Conservation (phyloP, 2,797 vertebrate genomes). For the Telmatherina bonti region DNA sequence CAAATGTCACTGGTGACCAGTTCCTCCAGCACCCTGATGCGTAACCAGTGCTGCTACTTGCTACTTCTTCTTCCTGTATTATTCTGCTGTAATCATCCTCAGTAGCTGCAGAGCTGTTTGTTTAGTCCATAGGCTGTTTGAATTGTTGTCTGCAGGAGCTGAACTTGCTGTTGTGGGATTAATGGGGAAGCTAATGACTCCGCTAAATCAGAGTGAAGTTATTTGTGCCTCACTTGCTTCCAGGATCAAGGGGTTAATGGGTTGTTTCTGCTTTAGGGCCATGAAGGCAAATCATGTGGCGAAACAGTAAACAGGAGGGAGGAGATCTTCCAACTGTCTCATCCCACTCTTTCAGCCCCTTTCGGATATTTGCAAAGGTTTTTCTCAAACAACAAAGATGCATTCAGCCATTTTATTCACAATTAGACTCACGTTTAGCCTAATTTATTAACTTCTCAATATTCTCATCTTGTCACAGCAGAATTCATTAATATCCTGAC, state of each 20-base stretch:
- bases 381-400: constrained; percentile 2
- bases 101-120: background rate
- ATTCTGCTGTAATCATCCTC: background rate
- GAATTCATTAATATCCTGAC: constrained; percentile 43
- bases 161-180: background rate
- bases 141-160: background rate
- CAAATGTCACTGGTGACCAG: constrained; percentile 42
- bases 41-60: constrained; percentile 2
- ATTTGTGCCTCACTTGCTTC: background rate
- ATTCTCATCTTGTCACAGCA: constrained; percentile 37
- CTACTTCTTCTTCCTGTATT: background rate
- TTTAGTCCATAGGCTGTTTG: background rate
- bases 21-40: constrained; percentile 5
- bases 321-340: background rate
- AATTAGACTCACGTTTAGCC: constrained; percentile 21
- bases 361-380: background rate
- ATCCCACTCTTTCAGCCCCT: background rate
- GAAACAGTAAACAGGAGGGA: background rate
- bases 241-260: background rate
- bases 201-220: background rate
- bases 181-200: background rate
- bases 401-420: constrained; percentile 26
- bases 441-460: constrained; percentile 45
- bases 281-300: background rate
- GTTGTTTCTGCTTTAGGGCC: background rate